Conservation (phyloP, 2,797 vertebrate species). For the Hoplostethus atlanticus region DNA sequence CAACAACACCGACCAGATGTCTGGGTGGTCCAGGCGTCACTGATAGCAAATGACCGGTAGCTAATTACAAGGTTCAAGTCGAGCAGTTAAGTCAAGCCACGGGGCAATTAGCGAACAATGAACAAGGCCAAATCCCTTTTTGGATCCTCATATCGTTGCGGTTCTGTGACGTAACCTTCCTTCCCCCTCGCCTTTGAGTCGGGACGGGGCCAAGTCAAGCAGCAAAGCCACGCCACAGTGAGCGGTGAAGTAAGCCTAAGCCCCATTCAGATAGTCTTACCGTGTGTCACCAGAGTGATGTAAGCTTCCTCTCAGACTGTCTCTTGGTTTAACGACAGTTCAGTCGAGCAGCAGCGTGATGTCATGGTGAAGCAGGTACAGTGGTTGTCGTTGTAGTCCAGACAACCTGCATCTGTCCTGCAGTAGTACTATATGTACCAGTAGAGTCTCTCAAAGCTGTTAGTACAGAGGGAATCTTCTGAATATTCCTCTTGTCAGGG, state of each 20-base stretch:
- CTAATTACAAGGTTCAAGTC: constrained; percentile 47
- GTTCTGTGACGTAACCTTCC: constrained; percentile 43
- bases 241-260: constrained; percentile 61
- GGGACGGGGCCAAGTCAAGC: constrained; percentile 66
- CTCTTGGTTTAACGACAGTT: neutral
- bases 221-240: constrained; percentile 63
- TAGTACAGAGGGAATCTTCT: no score
- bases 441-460: no score
- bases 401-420: no score
- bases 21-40: constrained; percentile 66
- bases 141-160: constrained; percentile 51
- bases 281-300: constrained; percentile 6
- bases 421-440: no score
- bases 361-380: no score
- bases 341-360: no score
- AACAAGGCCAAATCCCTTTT: constrained; percentile 54
- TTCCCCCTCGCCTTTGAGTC: constrained; percentile 34
- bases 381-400: no score
- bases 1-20: constrained; percentile 3
- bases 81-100: constrained; percentile 62
- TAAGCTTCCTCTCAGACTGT: constrained; percentile 23
- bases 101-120: constrained; percentile 59
- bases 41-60: constrained; percentile 53
- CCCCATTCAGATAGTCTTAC: constrained; percentile 46
- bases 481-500: no score